phyloP scores from a whole-genome alignment of 2,888 invertebrate genomes.

The Scaeva pyrastri region DNA sequence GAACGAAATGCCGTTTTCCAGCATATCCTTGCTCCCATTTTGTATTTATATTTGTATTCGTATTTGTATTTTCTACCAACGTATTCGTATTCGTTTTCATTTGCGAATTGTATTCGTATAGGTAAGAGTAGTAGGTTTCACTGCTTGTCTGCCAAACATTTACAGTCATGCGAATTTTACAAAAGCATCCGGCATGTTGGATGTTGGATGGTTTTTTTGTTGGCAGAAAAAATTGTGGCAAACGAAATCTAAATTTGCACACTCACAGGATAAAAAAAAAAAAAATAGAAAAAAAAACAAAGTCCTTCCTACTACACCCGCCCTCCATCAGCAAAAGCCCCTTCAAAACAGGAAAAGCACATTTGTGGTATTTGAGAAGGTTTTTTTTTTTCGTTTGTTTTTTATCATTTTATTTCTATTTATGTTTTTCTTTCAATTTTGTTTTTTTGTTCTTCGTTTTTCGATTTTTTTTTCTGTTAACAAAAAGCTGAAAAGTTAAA shows the following conservation, averaged over 20 bases:
- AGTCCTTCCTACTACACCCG: not conserved
- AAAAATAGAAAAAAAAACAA: conserved; percentile 21
- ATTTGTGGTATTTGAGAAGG: conserved; percentile 54
- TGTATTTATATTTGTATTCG: not conserved
- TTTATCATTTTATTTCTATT: conserved; percentile 6
- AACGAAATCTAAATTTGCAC: conserved; percentile 51
- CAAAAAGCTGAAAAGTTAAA: conserved; percentile 40
- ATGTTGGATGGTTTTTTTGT: conserved; percentile 31
- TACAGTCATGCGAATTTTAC: conserved; percentile 55
- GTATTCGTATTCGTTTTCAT: too few species aligned
- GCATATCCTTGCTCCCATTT: conserved; percentile 61
- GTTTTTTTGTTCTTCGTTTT: too few species aligned
- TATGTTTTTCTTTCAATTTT: conserved; percentile 22
- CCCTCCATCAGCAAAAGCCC: not conserved
- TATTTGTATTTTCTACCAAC: too few species aligned
- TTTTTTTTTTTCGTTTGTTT: conserved; percentile 29
- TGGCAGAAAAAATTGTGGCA: conserved; percentile 36
- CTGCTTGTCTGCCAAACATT: conserved; percentile 51
- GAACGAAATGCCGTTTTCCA: conserved; percentile 44
- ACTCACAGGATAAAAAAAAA: conserved; percentile 24
- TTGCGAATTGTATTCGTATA: too few species aligned
- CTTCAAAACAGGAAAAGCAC: conserved; percentile 44
- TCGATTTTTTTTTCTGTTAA: conserved; percentile 19
- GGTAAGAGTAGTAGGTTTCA: not conserved
- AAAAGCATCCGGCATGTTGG: conserved; percentile 55